Base-by-base conservation (phyloP, 2,113 vertebrate genomes). In the Catharus minimus region DNA sequence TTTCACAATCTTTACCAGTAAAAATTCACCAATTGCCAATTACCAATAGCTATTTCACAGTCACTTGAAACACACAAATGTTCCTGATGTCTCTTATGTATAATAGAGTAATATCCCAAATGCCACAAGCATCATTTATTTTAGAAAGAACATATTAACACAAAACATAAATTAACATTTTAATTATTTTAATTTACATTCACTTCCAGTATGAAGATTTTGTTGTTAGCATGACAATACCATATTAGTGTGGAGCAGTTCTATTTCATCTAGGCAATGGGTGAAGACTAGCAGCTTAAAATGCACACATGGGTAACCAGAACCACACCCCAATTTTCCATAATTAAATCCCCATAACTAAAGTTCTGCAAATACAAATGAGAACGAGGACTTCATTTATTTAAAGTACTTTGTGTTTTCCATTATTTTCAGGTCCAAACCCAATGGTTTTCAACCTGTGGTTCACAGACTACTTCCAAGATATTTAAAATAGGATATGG, bases 401-500 rank as follows among this genome's bases (percentile, higher is more conserved):
- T 46, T 81, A 21, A 81, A 86, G 69, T 26, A 77, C 15, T 60
- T 62, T 9, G 6, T 71, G n/a, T 5, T 64, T 72, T 53, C 18
- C 28, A 4, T 43, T 85, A 52, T 49, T 89, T 84, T 73, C 22
- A 50, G 27, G 36, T 68, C 5, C 33, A 90, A 90, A 85, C 15
- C 4, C 6, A 69, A 22, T 49, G 17, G 15, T 33, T 80, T 72
- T 53, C 38, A 57, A 56, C 11, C 24, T 74, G 38, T 30, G 5
- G 14, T 49, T 68, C 41, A 73, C 17, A 53, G 5, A 8, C 17
- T 82, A 53, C 28, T 77, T 90, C 23, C 46, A 82, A 68, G 6
- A 14, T 2, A 1, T 53, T 67, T 57, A 72, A 39, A 39, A 62
- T 8, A 57, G 7, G 4, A 53, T 20, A 50, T 0, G 0, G 9